Percentiles rank a stretch among this genome's conserved stretches.
Evolutionary conservation across 1,140 invertebrate species (phyloP).

Genomic region (Ceratosolen solmsi): DNA sequence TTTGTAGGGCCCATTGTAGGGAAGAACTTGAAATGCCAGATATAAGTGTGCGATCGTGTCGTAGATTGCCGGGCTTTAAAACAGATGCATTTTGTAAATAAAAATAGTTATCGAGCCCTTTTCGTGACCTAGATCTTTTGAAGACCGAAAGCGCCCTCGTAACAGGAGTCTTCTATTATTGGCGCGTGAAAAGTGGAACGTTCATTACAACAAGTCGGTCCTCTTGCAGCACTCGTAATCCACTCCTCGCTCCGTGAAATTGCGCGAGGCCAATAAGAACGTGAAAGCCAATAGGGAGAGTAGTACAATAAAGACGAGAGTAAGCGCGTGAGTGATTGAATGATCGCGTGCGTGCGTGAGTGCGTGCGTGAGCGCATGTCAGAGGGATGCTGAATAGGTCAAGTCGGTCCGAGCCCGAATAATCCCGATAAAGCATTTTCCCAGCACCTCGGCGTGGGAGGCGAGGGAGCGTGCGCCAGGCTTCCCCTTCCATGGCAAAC

Average conservation of each 20-base stretch:
- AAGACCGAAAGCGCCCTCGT: not conserved
- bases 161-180: not conserved
- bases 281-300: not conserved
- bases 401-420: conserved; percentile 37
- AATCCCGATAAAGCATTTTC: conserved; percentile 30
- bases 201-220: not conserved
- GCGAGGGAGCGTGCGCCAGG: not conserved
- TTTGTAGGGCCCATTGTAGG: too few species aligned
- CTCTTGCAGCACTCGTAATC: not conserved
- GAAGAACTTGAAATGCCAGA: too few species aligned
- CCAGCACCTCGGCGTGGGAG: not conserved
- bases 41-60: too few species aligned
- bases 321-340: not conserved
- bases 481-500: not conserved
- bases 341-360: not conserved
- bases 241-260: not conserved
- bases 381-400: conserved; percentile 30
- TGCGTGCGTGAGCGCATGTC: not conserved
- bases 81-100: not conserved
- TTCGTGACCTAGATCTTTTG: not conserved
- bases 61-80: not conserved
- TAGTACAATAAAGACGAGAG: too few species aligned
- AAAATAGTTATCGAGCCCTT: not conserved
- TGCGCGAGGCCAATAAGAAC: not conserved
- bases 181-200: not conserved